Percentiles rank a stretch among this genome's conserved stretches.
phyloP scores from a whole-genome alignment of 92 coral and sea anemone species.

The Palythoa caribaeorum region DNA sequence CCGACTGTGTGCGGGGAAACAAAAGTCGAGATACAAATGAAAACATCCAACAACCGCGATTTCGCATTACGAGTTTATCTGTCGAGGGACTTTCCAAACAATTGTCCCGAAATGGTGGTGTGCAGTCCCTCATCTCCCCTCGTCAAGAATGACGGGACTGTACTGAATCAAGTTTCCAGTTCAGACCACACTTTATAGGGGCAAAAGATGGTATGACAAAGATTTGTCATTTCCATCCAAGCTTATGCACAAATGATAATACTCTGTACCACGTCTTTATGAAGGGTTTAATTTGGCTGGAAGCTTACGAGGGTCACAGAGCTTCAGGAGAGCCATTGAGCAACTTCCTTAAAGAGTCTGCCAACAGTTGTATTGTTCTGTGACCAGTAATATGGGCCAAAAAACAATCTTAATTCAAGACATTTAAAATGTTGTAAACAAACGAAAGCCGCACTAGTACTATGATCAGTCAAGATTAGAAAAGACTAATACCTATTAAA shows the following conservation, averaged over 20 bases:
- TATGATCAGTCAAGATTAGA: too few species aligned
- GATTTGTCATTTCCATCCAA: constrained; percentile 47
- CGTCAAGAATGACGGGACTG: background rate
- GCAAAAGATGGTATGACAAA: constrained; percentile 50
- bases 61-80: constrained; percentile 53
- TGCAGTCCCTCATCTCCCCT: background rate
- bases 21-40: constrained; percentile 44
- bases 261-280: constrained; percentile 52
- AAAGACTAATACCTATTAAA: too few species aligned
- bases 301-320: constrained; percentile 58
- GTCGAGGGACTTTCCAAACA: constrained; percentile 46
- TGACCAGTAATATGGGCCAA: too few species aligned
- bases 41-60: constrained; percentile 16
- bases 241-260: too few species aligned
- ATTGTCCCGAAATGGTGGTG: constrained; percentile 55
- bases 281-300: constrained; percentile 57
- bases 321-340: constrained; percentile 33
- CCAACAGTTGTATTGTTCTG: too few species aligned
- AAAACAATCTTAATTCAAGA: too few species aligned
- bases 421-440: too few species aligned
- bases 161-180: background rate
- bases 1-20: constrained; percentile 26
- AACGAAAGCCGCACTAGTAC: too few species aligned
- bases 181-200: constrained; percentile 8
- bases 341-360: constrained; percentile 26